Percentiles rank a stretch among this genome's conserved stretches.
Evolutionary conservation across 2,888 invertebrate species (phyloP).

Genomic region (Ariolimax columbianus): DNA sequence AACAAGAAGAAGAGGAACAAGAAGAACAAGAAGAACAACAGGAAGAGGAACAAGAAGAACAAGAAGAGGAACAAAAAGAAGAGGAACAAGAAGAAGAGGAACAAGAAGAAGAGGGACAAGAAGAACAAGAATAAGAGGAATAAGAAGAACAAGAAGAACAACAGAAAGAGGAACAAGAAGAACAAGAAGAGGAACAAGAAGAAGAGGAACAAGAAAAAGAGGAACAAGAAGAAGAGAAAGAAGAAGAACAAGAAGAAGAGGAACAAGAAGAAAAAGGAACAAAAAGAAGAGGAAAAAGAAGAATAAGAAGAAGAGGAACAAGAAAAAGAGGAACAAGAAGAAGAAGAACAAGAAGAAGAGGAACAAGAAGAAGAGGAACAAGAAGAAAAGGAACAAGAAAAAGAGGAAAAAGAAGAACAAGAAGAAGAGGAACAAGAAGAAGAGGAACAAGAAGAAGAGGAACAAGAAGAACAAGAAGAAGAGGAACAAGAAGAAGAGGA

Average conservation of each 20-base stretch:
- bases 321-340: neutral
- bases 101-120: too few species aligned
- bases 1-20: slow-evolving; percentile 14
- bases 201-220: neutral
- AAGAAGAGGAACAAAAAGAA: too few species aligned
- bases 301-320: slow-evolving; percentile 7
- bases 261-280: neutral
- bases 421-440: neutral
- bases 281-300: neutral
- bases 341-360: neutral
- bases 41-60: too few species aligned
- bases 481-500: too few species aligned
- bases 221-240: neutral
- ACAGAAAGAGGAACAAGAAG: too few species aligned
- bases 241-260: neutral
- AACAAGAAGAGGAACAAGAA: too few species aligned
- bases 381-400: neutral
- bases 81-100: slow-evolving; percentile 4
- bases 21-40: too few species aligned
- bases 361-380: neutral
- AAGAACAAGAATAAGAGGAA: too few species aligned
- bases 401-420: neutral
- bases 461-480: too few species aligned
- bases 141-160: too few species aligned
- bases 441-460: neutral